phyloP scores from a whole-genome alignment of 2,113 vertebrate genomes.

The Barnardius zonarius region DNA sequence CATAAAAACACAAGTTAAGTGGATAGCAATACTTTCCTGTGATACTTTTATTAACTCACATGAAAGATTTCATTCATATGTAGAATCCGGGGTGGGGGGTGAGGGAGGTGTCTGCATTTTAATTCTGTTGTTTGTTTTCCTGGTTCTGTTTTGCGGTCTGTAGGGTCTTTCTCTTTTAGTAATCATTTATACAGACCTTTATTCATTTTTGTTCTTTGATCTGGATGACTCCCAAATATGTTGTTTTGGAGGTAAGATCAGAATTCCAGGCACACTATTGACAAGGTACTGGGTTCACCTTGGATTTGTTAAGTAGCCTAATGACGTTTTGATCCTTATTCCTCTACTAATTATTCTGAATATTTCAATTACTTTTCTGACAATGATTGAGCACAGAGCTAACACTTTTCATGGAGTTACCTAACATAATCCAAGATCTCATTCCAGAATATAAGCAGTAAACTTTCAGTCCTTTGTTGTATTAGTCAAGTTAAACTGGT shows the following conservation, averaged over 20 bases:
- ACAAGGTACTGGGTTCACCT: not conserved
- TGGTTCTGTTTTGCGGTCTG: not conserved
- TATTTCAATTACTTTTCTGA: not conserved
- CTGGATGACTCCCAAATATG: not conserved
- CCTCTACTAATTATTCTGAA: not conserved
- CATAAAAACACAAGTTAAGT: not conserved
- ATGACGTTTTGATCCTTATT: not conserved
- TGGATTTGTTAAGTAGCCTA: not conserved
- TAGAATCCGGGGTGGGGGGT: not conserved
- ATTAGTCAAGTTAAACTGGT: not conserved
- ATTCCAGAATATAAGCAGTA: not conserved
- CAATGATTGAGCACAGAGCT: not conserved
- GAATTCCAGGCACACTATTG: not conserved
- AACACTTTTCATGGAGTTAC: not conserved
- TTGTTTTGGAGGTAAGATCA: not conserved
- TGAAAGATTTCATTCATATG: not conserved
- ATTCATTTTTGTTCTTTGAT: not conserved
- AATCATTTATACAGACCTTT: not conserved
- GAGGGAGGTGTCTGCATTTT: not conserved
- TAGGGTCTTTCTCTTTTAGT: not conserved
- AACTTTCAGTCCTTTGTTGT: not conserved
- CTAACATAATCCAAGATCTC: not conserved
- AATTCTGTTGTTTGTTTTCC: not conserved
- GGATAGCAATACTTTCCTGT: not conserved
- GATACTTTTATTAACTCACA: not conserved